Conservation (phyloP, 1,140 invertebrate species). For the Heliconius eleuchia region DNA sequence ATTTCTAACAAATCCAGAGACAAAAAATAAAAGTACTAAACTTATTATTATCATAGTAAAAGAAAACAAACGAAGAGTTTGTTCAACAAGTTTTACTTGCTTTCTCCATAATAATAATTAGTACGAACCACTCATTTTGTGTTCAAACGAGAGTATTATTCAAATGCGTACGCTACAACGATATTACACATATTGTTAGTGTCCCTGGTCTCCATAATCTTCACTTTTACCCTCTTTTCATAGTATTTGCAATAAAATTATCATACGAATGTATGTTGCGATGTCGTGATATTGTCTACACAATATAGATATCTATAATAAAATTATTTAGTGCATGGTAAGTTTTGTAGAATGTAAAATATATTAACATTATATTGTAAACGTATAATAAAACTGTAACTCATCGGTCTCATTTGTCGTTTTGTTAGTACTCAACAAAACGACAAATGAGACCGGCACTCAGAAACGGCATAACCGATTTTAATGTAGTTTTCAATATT, state of each 20-base stretch:
- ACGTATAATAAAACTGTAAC: too few species aligned
- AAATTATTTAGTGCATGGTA: constrained; percentile 14
- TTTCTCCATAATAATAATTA: constrained; percentile 52
- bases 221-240: constrained; percentile 74
- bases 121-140: constrained; percentile 44
- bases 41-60: background rate
- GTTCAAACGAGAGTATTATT: constrained; percentile 69
- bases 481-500: too few species aligned
- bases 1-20: background rate
- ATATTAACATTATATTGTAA: background rate
- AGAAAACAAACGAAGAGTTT: background rate
- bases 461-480: too few species aligned
- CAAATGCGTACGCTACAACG: constrained; percentile 59
- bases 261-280: constrained; percentile 61
- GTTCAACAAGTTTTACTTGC: constrained; percentile 32
- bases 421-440: too few species aligned
- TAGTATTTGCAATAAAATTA: constrained; percentile 66
- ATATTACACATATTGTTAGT: constrained; percentile 52
- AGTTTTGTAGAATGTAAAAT: background rate
- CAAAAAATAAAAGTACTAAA: background rate
- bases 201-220: constrained; percentile 51
- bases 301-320: background rate
- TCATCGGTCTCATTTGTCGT: too few species aligned
- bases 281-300: constrained; percentile 9
- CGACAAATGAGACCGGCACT: too few species aligned